Percentiles rank a stretch among this genome's conserved stretches.
Evolutionary conservation across 1,140 invertebrate species (phyloP).

Genomic region (Drosophila sturtevanti): DNA sequence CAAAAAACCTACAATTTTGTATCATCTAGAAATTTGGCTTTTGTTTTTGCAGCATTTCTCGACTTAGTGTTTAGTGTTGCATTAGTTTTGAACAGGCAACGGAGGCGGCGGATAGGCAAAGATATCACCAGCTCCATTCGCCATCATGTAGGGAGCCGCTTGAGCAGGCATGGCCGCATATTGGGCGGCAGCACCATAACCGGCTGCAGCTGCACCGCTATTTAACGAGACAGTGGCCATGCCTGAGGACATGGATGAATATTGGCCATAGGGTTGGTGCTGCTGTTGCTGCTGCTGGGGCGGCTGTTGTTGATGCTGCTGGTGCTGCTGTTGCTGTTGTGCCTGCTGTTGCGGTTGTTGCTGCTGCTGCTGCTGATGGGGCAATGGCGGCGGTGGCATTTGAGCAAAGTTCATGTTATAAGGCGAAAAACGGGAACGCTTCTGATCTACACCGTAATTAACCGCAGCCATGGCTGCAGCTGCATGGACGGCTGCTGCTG

Average conservation of each 20-base stretch:
- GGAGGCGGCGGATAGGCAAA: slow-evolving; percentile 77
- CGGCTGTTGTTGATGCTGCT: slow-evolving; percentile 36
- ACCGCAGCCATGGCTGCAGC: slow-evolving; percentile 41
- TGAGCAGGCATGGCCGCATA: slow-evolving; percentile 55
- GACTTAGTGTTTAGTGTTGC: slow-evolving; percentile 10
- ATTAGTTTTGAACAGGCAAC: slow-evolving; percentile 80
- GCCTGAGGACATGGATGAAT: slow-evolving; percentile 64
- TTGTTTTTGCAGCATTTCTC: slow-evolving; percentile 13
- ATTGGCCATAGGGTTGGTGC: slow-evolving; percentile 62
- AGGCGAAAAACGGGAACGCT: slow-evolving; percentile 63
- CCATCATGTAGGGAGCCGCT: slow-evolving; percentile 73
- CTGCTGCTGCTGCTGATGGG: slow-evolving; percentile 45
- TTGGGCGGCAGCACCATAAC: slow-evolving; percentile 39
- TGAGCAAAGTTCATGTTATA: slow-evolving; percentile 65
- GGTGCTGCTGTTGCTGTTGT: slow-evolving; percentile 35
- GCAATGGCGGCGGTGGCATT: slow-evolving; percentile 62
- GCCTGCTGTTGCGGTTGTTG: slow-evolving; percentile 13
- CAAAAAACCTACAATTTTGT: slow-evolving; percentile 51
- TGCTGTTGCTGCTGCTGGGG: slow-evolving; percentile 33
- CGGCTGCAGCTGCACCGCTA: slow-evolving; percentile 41
- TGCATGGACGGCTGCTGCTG: slow-evolving; percentile 44
- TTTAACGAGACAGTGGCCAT: slow-evolving; percentile 70
- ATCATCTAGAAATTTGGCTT: slow-evolving; percentile 53
- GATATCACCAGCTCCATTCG: slow-evolving; percentile 48
- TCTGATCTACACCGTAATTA: slow-evolving; percentile 64